phyloP scores from a whole-genome alignment of 2,113 vertebrate genomes.

The Tamias sibiricus region DNA sequence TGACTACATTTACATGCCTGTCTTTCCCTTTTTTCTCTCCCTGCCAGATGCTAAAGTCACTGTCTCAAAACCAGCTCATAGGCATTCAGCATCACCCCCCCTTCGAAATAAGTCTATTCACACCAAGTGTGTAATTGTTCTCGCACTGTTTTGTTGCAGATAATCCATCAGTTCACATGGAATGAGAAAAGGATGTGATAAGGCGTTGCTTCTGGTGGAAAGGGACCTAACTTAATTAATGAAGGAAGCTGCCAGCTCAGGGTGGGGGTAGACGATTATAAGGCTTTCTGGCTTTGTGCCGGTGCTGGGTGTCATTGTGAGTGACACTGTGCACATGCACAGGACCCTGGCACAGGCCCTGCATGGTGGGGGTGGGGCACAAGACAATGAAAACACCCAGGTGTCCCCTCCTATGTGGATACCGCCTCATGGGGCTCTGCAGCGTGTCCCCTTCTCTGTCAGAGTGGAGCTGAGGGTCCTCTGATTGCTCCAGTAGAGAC shows the following conservation, averaged over 20 bases:
- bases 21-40: not conserved
- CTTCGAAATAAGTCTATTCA: constrained; percentile 61
- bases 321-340: not conserved
- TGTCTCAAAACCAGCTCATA: constrained; percentile 21
- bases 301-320: not conserved
- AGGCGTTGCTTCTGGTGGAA: constrained; percentile 40
- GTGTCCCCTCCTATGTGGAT: rapidly evolving
- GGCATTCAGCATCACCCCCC: not conserved
- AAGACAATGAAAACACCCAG: not conserved
- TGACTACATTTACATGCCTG: not conserved
- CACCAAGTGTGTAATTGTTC: constrained; percentile 40
- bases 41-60: not conserved
- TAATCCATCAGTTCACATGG: constrained; percentile 53
- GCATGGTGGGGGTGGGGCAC: not conserved
- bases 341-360: not conserved
- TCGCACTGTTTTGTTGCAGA: constrained; percentile 3
- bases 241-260: not conserved
- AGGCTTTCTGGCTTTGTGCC: not conserved
- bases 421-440: too few relatives aligned
- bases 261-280: not conserved
- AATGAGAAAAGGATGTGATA: constrained; percentile 49
- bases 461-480: not conserved
- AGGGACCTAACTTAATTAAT: constrained; percentile 53
- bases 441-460: not conserved
- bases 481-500: not conserved